These are phyloP conservation scores for Drosophila bocki DNA, from an alignment of 1,140 invertebrate species.

Conservation along the genomic window DNA sequence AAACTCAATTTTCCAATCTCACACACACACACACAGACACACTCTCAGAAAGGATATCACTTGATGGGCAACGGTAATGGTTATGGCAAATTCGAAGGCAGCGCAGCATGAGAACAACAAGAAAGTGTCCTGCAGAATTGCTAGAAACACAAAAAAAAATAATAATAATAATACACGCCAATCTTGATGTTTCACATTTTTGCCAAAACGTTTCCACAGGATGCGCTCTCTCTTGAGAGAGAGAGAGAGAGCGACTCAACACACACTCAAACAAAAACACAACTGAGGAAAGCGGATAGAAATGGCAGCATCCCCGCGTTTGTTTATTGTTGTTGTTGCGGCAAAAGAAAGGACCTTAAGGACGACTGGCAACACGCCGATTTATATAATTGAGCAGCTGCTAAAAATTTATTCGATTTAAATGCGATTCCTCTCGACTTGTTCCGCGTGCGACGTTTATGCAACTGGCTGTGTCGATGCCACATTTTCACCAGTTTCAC, in stretches of 20 bases:
- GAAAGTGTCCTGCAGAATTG: slow-evolving; percentile 1
- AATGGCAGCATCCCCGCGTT: slow-evolving; percentile 4
- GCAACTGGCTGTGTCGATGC: slow-evolving; percentile 55
- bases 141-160: background rate
- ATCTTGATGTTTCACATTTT: slow-evolving; percentile 45
- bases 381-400: slow-evolving; percentile 19
- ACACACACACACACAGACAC: slow-evolving; percentile 5
- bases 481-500: slow-evolving; percentile 48
- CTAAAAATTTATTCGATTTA: slow-evolving; percentile 24
- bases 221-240: slow-evolving; percentile 1
- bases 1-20: slow-evolving; percentile 27
- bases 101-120: slow-evolving; percentile 4
- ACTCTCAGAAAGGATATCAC: slow-evolving; percentile 6
- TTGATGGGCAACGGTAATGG: slow-evolving; percentile 26
- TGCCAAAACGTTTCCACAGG: slow-evolving; percentile 51
- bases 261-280: slow-evolving; percentile 15
- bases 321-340: slow-evolving; percentile 10
- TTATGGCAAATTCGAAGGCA: slow-evolving; percentile 9
- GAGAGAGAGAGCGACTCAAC: slow-evolving; percentile 3
- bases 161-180: background rate
- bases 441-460: slow-evolving; percentile 61
- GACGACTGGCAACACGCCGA: background rate
- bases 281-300: background rate
- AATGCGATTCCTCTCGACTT: slow-evolving; percentile 32
- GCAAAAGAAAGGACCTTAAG: slow-evolving; percentile 3